These are phyloP conservation scores for Morone saxatilis DNA, from an alignment of 2,113 vertebrate species.

Conservation along the genomic window DNA sequence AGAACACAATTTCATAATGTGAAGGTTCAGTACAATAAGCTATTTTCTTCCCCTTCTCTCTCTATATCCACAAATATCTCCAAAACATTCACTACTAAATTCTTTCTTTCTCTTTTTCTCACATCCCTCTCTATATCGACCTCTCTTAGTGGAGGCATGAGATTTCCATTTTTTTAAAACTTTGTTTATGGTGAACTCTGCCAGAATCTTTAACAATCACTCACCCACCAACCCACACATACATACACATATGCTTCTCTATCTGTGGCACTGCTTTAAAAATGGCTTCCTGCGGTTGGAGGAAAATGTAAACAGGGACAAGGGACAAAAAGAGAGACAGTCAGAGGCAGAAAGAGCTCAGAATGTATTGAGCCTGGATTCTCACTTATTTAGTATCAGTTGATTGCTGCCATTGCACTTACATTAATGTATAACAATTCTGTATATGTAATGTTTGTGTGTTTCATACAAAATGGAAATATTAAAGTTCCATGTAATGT, in stretches of 20 bases:
- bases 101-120: neutral
- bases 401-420: slow-evolving; percentile 1
- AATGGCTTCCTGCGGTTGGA: slow-evolving; percentile 78
- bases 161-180: slow-evolving; percentile 44
- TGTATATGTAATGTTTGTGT: neutral
- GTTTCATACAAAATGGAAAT: neutral
- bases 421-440: neutral
- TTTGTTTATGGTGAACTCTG: slow-evolving; percentile 60
- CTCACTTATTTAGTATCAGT: neutral
- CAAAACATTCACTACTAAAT: neutral
- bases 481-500: neutral
- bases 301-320: slow-evolving; percentile 80
- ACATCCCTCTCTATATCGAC: too few relatives aligned
- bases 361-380: neutral
- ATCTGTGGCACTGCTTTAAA: slow-evolving; percentile 77
- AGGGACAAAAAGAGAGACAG: slow-evolving; percentile 24
- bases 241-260: slow-evolving; percentile 40
- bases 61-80: neutral
- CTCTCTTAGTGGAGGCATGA: slow-evolving; percentile 32
- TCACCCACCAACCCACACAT: slow-evolving; percentile 66
- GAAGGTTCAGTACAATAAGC: neutral
- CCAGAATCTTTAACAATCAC: slow-evolving; percentile 58
- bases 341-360: slow-evolving; percentile 3
- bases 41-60: neutral
- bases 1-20: neutral